These are phyloP conservation scores for Coregonus sp. DNA, from an alignment of 2,797 vertebrate genomes.

Conservation along the genomic window DNA sequence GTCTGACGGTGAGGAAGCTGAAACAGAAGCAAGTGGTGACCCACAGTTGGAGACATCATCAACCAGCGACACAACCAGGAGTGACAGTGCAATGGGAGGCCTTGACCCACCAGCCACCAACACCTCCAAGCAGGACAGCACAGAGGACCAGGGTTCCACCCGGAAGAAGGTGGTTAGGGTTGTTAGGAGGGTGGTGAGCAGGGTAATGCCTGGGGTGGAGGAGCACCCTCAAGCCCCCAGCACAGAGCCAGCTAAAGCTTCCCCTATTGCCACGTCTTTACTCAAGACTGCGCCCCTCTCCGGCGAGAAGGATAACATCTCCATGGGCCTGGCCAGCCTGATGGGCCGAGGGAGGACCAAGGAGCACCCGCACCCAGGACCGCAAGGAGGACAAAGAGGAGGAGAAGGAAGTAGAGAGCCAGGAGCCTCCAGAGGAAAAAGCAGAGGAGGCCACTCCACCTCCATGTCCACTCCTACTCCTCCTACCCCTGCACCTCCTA, in stretches of 20 bases:
- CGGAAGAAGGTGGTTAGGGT: slow-evolving; percentile 78
- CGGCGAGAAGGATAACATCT: slow-evolving; percentile 83
- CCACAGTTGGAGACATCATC: not conserved
- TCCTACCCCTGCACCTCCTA: too few species aligned
- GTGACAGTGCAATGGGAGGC: not conserved
- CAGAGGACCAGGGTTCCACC: slow-evolving; percentile 44
- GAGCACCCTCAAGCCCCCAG: slow-evolving; percentile 37
- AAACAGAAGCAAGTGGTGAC: not conserved
- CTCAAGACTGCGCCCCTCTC: slow-evolving; percentile 27
- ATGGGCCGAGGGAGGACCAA: slow-evolving; percentile 88
- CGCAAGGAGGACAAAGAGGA: slow-evolving; percentile 62
- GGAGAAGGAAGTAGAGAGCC: slow-evolving; percentile 33
- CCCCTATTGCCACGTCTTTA: slow-evolving; percentile 48
- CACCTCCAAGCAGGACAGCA: slow-evolving; percentile 23
- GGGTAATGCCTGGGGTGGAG: slow-evolving; percentile 77
- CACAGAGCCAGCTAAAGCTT: slow-evolving; percentile 53
- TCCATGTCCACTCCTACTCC: not conserved
- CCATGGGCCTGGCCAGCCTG: slow-evolving; percentile 84
- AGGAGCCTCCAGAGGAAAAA: slow-evolving; percentile 33
- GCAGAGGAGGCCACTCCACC: slow-evolving; percentile 34
- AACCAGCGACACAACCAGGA: slow-evolving; percentile 44
- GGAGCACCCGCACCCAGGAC: slow-evolving; percentile 76
- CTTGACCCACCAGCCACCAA: slow-evolving; percentile 33
- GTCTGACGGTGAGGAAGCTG: slow-evolving; percentile 74
- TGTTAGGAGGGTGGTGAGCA: slow-evolving; percentile 82